Conservation (phyloP, 2,797 vertebrate species). For the Buceros bicornis region DNA sequence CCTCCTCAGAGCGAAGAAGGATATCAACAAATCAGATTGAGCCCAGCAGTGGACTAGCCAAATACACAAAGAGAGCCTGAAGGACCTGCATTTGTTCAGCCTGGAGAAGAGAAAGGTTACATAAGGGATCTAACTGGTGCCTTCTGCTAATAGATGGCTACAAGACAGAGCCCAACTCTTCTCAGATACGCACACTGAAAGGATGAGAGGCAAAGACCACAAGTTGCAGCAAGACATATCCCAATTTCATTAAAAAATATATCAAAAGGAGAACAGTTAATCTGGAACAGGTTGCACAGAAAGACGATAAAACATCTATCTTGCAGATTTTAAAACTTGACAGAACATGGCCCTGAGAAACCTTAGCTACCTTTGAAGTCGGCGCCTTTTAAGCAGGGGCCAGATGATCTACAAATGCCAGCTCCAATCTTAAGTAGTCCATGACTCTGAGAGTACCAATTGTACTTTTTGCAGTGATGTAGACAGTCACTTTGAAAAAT, state of each 20-base stretch:
- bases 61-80: neutral
- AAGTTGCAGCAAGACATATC: neutral
- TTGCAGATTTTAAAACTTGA: slow-evolving; percentile 21
- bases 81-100: neutral
- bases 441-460: neutral
- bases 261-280: neutral
- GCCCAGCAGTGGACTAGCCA: neutral
- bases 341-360: slow-evolving; percentile 38
- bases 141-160: neutral
- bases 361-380: slow-evolving; percentile 24
- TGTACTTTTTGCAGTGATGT: neutral
- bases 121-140: neutral
- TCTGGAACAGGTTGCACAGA: neutral
- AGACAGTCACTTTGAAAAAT: neutral
- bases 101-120: neutral
- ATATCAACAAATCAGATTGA: neutral
- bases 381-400: neutral
- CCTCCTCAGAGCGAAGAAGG: neutral
- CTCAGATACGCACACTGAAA: neutral
- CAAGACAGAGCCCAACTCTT: neutral
- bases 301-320: neutral
- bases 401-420: slow-evolving; percentile 36
- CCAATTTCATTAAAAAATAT: slow-evolving; percentile 7
- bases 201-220: neutral
- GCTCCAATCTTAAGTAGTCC: neutral